Evolutionary conservation across 35 echinoderm and acorn worm species (phyloP).

Genomic region (Hemicentrotus pulcherrimus): DNA sequence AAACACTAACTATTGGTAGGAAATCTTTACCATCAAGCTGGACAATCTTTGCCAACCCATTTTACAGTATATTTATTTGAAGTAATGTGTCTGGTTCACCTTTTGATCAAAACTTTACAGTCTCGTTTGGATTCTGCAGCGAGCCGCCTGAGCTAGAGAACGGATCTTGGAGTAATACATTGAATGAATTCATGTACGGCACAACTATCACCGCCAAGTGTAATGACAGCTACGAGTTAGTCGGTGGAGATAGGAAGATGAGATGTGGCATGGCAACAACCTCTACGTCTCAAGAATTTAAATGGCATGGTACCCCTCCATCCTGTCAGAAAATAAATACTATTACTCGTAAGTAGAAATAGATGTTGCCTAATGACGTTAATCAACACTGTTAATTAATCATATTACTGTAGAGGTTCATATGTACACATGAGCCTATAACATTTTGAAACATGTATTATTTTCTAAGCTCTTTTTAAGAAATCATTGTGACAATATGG

Average conservation of each 20-base stretch:
- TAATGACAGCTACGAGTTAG: neutral
- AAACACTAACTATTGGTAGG: no score
- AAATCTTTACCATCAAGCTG: no score
- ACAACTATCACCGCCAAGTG: neutral
- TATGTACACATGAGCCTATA: no score
- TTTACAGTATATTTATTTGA: no score
- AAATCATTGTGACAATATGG: no score
- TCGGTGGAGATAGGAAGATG: neutral
- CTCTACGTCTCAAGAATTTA: neutral
- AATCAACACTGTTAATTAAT: no score
- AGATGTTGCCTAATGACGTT: neutral
- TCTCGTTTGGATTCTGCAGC: neutral
- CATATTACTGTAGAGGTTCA: no score
- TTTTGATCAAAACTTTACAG: neutral
- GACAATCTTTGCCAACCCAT: no score
- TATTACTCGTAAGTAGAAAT: neutral
- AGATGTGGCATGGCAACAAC: neutral
- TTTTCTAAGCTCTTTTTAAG: no score
- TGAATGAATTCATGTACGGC: neutral
- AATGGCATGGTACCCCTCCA: neutral
- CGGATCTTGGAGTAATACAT: neutral
- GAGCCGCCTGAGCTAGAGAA: neutral
- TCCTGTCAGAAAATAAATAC: neutral
- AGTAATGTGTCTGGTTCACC: no score
- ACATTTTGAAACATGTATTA: no score